A percentile compares a stretch with the other conserved stretches of the same genome.
These are phyloP conservation scores for Oopsacas minuta DNA, from an alignment of 37 sponge, comb jelly and placozoan genomes.

Conservation along the genomic window DNA sequence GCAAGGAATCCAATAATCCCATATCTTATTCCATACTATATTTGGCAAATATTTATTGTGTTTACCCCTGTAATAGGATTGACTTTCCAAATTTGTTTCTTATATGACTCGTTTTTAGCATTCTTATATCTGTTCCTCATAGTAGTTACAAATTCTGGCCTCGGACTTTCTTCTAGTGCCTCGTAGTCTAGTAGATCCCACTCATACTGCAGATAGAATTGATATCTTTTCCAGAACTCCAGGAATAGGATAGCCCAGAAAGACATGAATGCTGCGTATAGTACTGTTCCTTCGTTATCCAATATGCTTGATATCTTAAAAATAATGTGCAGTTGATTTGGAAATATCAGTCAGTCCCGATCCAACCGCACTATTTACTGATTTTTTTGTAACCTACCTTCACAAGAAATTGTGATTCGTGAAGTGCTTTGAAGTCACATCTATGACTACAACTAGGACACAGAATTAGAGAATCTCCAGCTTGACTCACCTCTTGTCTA, in stretches of 20 bases:
- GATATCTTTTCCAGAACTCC: constrained; percentile 96
- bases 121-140: background rate
- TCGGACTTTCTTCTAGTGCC: background rate
- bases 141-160: constrained; percentile 16
- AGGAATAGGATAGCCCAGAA: constrained; percentile 90
- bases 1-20: too few relatives aligned
- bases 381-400: background rate
- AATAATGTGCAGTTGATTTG: too few relatives aligned
- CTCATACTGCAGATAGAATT: constrained; percentile 68
- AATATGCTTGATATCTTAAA: constrained; percentile 44
- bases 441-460: background rate
- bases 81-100: constrained; percentile 16
- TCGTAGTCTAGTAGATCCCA: constrained; percentile 97
- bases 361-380: background rate
- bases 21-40: too few relatives aligned
- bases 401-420: background rate
- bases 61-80: constrained; percentile 13
- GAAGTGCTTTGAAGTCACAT: background rate
- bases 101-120: background rate
- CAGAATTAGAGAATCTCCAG: background rate
- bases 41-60: background rate
- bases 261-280: constrained; percentile 84
- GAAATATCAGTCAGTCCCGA: too few relatives aligned
- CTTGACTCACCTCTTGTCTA: too few relatives aligned
- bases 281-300: constrained; percentile 90